Evolutionary conservation across 2,888 invertebrate genomes (phyloP).

Genomic region (Microchrysa polita): DNA sequence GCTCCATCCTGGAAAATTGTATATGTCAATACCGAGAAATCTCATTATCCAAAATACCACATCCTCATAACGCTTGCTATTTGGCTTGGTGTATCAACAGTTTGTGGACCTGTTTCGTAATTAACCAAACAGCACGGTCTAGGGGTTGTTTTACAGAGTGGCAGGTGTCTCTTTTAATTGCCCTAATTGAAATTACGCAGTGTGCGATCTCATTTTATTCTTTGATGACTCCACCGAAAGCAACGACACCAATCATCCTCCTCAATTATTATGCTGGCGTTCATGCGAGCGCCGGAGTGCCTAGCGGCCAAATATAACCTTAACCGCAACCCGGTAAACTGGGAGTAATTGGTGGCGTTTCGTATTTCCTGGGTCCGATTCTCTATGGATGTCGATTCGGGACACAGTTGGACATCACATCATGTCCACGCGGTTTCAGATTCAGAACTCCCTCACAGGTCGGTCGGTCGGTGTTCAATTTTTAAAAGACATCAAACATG

Average conservation of each 20-base stretch:
- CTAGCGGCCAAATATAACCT: neutral
- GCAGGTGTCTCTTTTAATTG: constrained; percentile 9
- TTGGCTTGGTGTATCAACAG: too few species aligned
- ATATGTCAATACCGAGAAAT: too few species aligned
- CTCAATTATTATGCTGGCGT: neutral
- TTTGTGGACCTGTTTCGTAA: neutral
- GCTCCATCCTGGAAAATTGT: too few species aligned
- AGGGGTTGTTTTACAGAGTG: neutral
- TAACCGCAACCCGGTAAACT: neutral
- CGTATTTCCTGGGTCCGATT: neutral
- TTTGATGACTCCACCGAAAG: neutral
- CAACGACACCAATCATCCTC: neutral
- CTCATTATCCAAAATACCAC: too few species aligned
- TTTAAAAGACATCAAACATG: too few species aligned
- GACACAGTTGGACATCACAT: too few species aligned
- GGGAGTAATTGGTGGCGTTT: constrained; percentile 3
- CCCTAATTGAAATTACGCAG: constrained; percentile 3
- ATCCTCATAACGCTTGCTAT: too few species aligned
- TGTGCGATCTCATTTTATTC: neutral
- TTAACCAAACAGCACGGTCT: neutral
- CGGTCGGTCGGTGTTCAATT: too few species aligned
- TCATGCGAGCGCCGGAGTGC: neutral
- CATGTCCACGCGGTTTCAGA: too few species aligned
- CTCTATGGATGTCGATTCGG: too few species aligned
- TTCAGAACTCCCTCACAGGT: too few species aligned